A percentile compares a stretch with the other conserved stretches of the same genome.
These are phyloP conservation scores for Chlamydotis undulata DNA, from an alignment of 2,113 vertebrate species.

Conservation along the genomic window DNA sequence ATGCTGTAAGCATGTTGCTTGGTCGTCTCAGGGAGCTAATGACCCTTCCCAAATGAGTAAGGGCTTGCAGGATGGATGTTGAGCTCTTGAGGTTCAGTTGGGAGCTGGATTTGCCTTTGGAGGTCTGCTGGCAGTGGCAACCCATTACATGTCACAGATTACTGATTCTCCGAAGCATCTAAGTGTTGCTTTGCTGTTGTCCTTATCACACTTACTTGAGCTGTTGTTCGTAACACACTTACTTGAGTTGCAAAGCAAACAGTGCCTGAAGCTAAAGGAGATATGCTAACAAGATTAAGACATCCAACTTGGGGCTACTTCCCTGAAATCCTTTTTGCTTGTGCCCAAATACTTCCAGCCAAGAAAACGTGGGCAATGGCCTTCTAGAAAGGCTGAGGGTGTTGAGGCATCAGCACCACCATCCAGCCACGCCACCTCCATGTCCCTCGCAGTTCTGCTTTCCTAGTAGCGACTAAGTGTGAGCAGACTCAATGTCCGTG, in stretches of 20 bases:
- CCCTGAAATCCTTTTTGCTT: background rate
- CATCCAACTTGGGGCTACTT: background rate
- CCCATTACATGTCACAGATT: background rate
- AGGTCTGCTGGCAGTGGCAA: background rate
- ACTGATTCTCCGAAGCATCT: background rate
- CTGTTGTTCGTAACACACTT: background rate
- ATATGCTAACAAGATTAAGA: background rate
- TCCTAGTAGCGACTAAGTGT: background rate
- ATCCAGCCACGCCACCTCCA: fast-evolving
- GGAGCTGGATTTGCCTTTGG: background rate
- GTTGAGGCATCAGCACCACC: background rate
- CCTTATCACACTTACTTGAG: background rate
- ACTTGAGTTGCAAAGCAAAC: background rate
- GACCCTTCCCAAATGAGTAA: background rate
- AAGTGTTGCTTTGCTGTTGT: background rate
- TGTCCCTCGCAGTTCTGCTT: background rate
- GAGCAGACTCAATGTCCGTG: background rate
- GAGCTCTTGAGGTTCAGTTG: background rate
- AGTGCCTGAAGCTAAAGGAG: background rate
- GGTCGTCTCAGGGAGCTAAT: background rate
- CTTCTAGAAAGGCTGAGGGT: background rate
- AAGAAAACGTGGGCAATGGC: background rate
- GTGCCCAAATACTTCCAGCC: background rate
- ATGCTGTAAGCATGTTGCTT: background rate
- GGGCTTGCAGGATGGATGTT: background rate